Evolutionary conservation across 2,797 vertebrate species (phyloP).

Genomic region (Loris lydekkerianus): DNA sequence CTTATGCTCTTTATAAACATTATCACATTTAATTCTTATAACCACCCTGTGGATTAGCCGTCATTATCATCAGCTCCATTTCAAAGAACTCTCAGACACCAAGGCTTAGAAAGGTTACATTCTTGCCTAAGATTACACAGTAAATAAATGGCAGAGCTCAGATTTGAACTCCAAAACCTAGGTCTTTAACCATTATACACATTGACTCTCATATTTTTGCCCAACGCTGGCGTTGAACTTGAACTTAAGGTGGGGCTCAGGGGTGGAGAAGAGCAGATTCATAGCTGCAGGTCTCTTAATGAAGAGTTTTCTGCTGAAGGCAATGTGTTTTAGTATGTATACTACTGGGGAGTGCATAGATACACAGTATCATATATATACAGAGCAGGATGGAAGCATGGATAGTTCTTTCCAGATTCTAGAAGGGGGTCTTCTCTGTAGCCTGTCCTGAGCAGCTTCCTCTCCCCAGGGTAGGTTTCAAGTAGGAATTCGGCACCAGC

Average conservation of each 20-base stretch:
- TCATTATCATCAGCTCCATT: neutral
- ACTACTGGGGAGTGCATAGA: neutral
- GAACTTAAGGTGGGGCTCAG: neutral
- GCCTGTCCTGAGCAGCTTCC: neutral
- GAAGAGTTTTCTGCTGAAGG: neutral
- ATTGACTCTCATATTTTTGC: neutral
- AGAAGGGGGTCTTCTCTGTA: neutral
- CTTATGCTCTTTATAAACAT: neutral
- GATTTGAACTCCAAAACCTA: neutral
- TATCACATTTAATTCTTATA: neutral
- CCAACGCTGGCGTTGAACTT: neutral
- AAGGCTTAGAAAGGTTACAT: neutral
- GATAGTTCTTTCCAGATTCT: neutral
- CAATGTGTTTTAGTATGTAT: neutral
- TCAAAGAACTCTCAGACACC: constrained; percentile 23
- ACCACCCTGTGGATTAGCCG: neutral
- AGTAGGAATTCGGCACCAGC: neutral
- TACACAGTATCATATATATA: no score
- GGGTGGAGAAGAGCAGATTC: neutral
- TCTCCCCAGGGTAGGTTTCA: neutral
- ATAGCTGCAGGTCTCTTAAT: neutral
- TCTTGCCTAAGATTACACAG: neutral
- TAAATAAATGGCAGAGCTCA: neutral
- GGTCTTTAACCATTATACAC: neutral
- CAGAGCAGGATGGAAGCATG: no score